Base-by-base conservation (phyloP, 2,888 invertebrate species). In the Amiota minor region DNA sequence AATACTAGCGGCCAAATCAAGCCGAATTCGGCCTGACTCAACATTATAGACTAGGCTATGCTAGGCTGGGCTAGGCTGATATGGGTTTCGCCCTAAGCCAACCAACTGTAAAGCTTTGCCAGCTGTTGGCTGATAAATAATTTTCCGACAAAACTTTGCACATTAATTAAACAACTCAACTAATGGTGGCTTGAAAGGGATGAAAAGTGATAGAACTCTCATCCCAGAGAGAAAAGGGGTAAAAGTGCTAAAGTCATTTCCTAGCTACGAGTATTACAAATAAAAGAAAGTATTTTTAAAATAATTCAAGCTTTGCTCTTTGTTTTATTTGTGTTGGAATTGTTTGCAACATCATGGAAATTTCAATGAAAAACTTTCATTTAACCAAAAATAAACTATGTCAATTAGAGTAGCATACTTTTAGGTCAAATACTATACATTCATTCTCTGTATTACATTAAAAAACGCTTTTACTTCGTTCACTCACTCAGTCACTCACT, bases 161-260 rank as follows among this genome's bases (percentile, higher is more conserved):
- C 65, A 65, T 65, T 65, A 65, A 65, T 65, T 65, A 65, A 47
- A 47, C 65, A 62, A 62, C 45, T 53, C 45, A 62, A 62, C 45
- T 62, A 45, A 45, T 47, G 18, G 59, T 11, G 59, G 11, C 10
- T 20, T 59, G 1, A 59, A 35, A 35, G 18, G 9, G 20, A 20
- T 16, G 18, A 11, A 20, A 16, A 59, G 16, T 18, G 20, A 35
- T 6, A 35, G 35, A 35, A 35, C 35, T 35, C 35, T 2, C 35
- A 6, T 23, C 23, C 23, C 23, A 35, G 6, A 35, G 35, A 35
- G 35, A 35, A 35, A 35, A 35, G 23, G 23, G 0, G 6, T 35
- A 35, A 35, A 35, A 35, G 6, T 2, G 8, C 53, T 18, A 56
- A 14, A 56, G 16, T 12, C 16, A 20, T 20, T 20, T 9, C 59